A percentile compares a stretch with the other conserved stretches of the same genome.
Conservation (phyloP, 2,888 invertebrate species). For the Drosophila melanocephala region DNA sequence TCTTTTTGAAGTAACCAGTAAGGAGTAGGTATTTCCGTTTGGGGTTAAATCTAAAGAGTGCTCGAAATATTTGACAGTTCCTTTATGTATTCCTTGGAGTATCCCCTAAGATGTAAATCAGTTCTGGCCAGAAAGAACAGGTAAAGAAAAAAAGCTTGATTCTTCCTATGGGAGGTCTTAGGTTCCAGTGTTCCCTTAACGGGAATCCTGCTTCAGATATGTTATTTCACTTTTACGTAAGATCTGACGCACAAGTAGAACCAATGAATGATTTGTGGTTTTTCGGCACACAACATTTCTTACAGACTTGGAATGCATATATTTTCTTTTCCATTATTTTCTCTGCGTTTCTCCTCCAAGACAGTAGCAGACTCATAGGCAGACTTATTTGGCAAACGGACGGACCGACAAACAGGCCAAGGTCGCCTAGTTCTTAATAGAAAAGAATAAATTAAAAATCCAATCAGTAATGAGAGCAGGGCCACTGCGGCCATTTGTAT, state of each 20-base stretch:
- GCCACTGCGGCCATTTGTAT: constrained; percentile 2
- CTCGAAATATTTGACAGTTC: too few relatives aligned
- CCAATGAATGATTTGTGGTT: background rate
- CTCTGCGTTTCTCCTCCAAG: too few relatives aligned
- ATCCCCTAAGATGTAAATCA: background rate
- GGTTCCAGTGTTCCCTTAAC: background rate
- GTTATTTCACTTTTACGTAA: background rate
- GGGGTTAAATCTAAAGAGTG: too few relatives aligned
- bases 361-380: background rate
- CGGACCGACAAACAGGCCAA: background rate
- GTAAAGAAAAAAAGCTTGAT: background rate
- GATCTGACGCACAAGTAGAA: background rate
- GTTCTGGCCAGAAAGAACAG: background rate
- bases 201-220: background rate
- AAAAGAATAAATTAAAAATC: background rate
- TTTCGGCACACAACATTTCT: background rate
- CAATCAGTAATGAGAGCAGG: background rate
- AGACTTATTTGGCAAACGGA: background rate
- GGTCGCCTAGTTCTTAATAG: background rate
- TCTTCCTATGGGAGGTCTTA: background rate
- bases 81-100: background rate
- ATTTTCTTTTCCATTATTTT: too few relatives aligned
- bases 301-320: background rate
- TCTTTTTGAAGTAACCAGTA: background rate
- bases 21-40: background rate